A percentile compares a stretch with the other conserved stretches of the same genome.
phyloP scores from a whole-genome alignment of 1,140 invertebrate species.

The Mizuhopecten yessoensis region DNA sequence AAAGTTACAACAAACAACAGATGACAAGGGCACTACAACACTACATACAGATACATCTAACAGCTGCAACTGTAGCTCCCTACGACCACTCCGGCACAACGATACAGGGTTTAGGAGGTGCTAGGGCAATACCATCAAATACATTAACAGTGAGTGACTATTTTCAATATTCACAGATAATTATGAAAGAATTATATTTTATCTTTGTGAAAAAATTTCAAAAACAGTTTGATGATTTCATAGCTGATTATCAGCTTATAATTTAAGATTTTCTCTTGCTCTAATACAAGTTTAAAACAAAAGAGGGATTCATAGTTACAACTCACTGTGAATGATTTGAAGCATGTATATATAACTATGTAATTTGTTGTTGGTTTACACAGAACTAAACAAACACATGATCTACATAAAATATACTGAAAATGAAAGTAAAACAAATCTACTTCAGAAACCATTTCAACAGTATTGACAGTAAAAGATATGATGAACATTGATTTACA shows the following conservation, averaged over 20 bases:
- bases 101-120: too few species aligned
- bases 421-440: not conserved
- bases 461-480: not conserved
- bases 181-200: too few species aligned
- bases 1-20: not conserved
- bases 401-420: not conserved
- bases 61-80: not conserved
- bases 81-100: not conserved
- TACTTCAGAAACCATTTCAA: not conserved
- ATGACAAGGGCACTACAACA: not conserved
- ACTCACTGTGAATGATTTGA: not conserved
- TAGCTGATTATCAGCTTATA: too few species aligned
- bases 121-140: not conserved
- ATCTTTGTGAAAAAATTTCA: too few species aligned
- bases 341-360: not conserved
- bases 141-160: not conserved
- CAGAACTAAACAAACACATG: slow-evolving; percentile 23
- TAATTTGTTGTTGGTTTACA: not conserved
- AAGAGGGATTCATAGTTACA: not conserved
- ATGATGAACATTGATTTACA: not conserved
- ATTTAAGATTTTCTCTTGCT: too few species aligned
- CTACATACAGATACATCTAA: not conserved
- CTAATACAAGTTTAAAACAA: not conserved
- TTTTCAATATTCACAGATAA: not conserved
- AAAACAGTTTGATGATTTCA: too few species aligned